Evolutionary conservation across 2,797 vertebrate species (phyloP).

Genomic region (Sparidentex hasta): DNA sequence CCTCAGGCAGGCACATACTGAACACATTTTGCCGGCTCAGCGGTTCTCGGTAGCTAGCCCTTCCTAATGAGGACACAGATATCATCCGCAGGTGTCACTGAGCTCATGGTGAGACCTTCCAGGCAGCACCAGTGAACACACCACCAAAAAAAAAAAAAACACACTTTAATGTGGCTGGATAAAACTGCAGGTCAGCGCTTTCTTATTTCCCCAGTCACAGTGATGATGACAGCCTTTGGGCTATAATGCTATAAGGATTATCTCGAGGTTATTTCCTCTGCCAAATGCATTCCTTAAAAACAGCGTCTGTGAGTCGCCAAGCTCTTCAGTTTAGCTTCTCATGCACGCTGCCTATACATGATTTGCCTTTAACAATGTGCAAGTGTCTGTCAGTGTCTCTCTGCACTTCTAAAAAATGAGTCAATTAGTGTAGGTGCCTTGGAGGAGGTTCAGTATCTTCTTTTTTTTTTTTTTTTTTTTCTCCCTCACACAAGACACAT

Average conservation of each 20-base stretch:
- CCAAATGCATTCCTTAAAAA: conserved; percentile 42
- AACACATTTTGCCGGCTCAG: conserved; percentile 16
- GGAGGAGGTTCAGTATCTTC: conserved; percentile 36
- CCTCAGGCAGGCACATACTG: not conserved
- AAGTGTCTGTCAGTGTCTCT: conserved; percentile 46
- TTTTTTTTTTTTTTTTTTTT: conserved; percentile 18
- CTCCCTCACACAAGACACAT: not conserved
- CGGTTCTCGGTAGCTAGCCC: not conserved
- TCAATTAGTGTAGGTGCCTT: conserved; percentile 67
- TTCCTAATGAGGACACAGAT: conserved; percentile 57
- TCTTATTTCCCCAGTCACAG: conserved; percentile 32
- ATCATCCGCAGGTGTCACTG: conserved; percentile 44
- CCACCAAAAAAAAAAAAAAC: conserved; percentile 8
- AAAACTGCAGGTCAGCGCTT: conserved; percentile 61
- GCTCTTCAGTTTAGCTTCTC: conserved; percentile 23
- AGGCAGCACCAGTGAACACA: conserved; percentile 25
- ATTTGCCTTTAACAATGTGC: conserved; percentile 42
- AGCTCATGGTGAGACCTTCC: conserved; percentile 25
- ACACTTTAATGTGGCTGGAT: conserved; percentile 35
- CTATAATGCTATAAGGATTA: conserved; percentile 43
- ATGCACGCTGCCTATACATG: conserved; percentile 13
- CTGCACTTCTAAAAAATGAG: conserved; percentile 61
- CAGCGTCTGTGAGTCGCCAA: not conserved
- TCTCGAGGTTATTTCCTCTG: conserved; percentile 47
- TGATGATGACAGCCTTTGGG: conserved; percentile 60